phyloP scores from a whole-genome alignment of 2,113 vertebrate genomes.

The Thryonomys swinderianus region DNA sequence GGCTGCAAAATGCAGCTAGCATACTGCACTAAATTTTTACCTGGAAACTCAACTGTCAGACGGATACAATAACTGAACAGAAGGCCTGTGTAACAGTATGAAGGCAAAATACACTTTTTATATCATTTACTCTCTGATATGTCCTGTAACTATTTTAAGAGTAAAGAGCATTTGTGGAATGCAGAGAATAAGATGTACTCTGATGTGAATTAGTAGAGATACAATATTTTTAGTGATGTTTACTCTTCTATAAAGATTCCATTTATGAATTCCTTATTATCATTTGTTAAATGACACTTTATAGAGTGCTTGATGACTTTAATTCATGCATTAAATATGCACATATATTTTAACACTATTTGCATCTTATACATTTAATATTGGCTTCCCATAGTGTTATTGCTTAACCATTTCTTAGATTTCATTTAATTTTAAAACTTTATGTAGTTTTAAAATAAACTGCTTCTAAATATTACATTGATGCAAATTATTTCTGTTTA shows the following conservation, averaged over 20 bases:
- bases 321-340: slow-evolving; percentile 86
- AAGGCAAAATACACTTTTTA: not conserved
- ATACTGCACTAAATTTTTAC: not conserved
- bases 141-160: slow-evolving; percentile 28
- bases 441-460: slow-evolving; percentile 70
- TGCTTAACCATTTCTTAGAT: slow-evolving; percentile 83
- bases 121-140: not conserved
- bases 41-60: not conserved
- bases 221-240: slow-evolving; percentile 77
- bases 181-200: slow-evolving; percentile 25
- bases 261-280: slow-evolving; percentile 85
- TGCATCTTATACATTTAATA: slow-evolving; percentile 86
- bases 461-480: slow-evolving; percentile 75
- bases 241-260: slow-evolving; percentile 79
- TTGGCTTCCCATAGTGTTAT: slow-evolving; percentile 77
- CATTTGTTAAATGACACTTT: slow-evolving; percentile 83
- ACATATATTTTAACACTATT: slow-evolving; percentile 86
- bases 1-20: slow-evolving; percentile 3
- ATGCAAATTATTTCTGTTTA: slow-evolving; percentile 78
- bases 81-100: not conserved
- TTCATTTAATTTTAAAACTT: slow-evolving; percentile 70
- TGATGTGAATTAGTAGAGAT: slow-evolving; percentile 40
- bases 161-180: slow-evolving; percentile 10
- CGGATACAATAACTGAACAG: not conserved
- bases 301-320: slow-evolving; percentile 81